Base-by-base conservation (phyloP, 1,140 invertebrate genomes). In the Drosophila carrolli region DNA sequence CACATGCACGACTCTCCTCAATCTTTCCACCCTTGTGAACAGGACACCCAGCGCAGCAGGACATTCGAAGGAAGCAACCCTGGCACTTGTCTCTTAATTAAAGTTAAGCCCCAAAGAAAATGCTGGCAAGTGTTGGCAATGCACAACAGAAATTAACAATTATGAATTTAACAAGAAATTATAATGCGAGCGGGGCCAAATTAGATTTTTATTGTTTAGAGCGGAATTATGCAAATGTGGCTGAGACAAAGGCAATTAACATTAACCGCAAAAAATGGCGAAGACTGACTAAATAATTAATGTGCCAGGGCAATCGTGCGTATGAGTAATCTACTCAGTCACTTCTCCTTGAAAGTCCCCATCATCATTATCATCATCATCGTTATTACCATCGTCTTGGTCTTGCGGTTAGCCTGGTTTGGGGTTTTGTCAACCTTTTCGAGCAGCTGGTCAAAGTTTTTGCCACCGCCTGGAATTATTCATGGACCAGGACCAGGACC, bases 161-260 rank as follows among this genome's bases (percentile, higher is more conserved):
- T 91, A 86, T 90, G 86, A 86, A 65, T 88, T 84, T 91, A 91
- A 91, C 90, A 91, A 90, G 90, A 91, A 91, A 79, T 91, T 91
- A 91, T 89, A 85, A 48, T 70, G 79, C 62, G 16, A 46, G 23
- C 27, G 13, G 40, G 63, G 61, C 38, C 68, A 90, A 91, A 91
- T 91, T 91, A 91, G 79, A 90, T 88, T 91, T 90, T 91, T 91
- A 91, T 91, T 91, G 82, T 91, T 90, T 83, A 74, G 88, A 84
- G 82, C 43, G 78, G 78, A 91, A 91, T 91, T 91, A 91, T 91
- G 90, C 90, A 91, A 91, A 91, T 91, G 72, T 58, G 55, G 29
- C 74, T 32, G 19, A 78, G 67, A 83, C 63, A 82, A 84, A 72
- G 74, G 78, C 82, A 85, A 86, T 86, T 86, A 85, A 63, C 78